phyloP scores from a whole-genome alignment of 2,113 vertebrate species.

The Colius striatus region DNA sequence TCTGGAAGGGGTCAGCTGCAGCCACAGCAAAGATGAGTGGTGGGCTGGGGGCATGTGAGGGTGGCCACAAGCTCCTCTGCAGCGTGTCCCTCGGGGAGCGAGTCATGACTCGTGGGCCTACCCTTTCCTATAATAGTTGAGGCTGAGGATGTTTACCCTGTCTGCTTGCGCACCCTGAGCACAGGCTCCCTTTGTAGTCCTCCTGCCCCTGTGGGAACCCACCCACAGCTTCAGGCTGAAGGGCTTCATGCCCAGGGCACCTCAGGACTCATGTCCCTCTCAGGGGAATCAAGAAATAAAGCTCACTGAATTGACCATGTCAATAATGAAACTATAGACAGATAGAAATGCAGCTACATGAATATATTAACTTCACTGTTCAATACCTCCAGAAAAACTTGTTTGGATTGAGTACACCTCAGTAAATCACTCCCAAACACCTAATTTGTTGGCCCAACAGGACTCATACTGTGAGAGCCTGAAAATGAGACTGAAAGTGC shows the following conservation, averaged over 20 bases:
- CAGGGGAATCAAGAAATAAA: background rate
- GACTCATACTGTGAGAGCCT: background rate
- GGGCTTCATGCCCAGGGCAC: background rate
- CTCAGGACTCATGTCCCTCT: background rate
- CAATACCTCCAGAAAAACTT: background rate
- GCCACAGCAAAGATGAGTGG: background rate
- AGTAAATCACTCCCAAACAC: background rate
- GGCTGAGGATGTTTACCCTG: background rate
- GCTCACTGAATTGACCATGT: background rate
- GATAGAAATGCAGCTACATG: background rate
- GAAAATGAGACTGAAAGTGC: background rate
- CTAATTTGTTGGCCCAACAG: background rate
- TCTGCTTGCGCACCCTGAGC: background rate
- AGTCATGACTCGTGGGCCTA: constrained; percentile 21
- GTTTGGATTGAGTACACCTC: background rate
- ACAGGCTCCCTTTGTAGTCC: constrained; percentile 25
- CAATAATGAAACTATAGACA: background rate
- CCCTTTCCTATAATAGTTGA: constrained; percentile 15
- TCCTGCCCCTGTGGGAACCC: background rate
- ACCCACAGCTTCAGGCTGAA: background rate
- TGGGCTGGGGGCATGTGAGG: background rate
- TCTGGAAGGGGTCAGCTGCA: background rate
- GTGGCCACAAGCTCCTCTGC: background rate
- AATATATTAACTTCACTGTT: background rate
- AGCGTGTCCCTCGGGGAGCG: background rate